A percentile compares a stretch with the other conserved stretches of the same genome.
These are phyloP conservation scores for Sphecodes monilicornis DNA, from an alignment of 2,888 invertebrate species.

Conservation along the genomic window DNA sequence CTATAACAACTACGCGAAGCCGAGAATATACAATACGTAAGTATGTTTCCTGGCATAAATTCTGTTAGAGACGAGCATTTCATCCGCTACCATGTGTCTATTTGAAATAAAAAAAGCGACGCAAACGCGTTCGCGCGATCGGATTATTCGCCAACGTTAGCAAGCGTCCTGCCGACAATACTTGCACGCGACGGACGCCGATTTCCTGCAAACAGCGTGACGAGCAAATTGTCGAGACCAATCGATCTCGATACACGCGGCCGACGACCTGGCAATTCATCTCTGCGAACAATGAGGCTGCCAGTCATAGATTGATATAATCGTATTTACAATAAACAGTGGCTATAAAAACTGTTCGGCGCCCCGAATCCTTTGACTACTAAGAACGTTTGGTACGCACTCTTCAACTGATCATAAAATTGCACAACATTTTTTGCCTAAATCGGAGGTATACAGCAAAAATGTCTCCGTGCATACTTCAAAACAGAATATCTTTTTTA, in stretches of 20 bases:
- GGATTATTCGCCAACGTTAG: constrained; percentile 23
- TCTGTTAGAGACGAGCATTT: background rate
- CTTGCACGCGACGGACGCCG: background rate
- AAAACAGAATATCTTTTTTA: too few relatives aligned
- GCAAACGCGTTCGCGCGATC: background rate
- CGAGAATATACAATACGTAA: background rate
- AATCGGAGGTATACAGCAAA: too few relatives aligned
- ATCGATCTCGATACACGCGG: constrained; percentile 32
- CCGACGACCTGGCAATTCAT: constrained; percentile 17
- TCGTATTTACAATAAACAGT: background rate
- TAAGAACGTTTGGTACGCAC: too few relatives aligned
- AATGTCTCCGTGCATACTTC: too few relatives aligned
- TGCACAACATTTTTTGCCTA: background rate
- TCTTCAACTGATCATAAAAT: background rate
- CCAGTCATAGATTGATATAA: background rate
- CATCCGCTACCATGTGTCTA: background rate
- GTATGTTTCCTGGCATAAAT: background rate
- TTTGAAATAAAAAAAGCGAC: background rate
- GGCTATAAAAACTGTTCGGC: background rate
- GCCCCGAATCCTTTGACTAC: background rate
- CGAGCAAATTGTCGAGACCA: background rate
- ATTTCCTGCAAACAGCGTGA: background rate
- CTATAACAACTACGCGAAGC: background rate
- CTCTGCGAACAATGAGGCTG: constrained; percentile 49
- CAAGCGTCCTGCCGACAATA: constrained; percentile 3